A percentile compares a stretch with the other conserved stretches of the same genome.
phyloP scores from a whole-genome alignment of 2,113 vertebrate genomes.

The Piaya cayana region DNA sequence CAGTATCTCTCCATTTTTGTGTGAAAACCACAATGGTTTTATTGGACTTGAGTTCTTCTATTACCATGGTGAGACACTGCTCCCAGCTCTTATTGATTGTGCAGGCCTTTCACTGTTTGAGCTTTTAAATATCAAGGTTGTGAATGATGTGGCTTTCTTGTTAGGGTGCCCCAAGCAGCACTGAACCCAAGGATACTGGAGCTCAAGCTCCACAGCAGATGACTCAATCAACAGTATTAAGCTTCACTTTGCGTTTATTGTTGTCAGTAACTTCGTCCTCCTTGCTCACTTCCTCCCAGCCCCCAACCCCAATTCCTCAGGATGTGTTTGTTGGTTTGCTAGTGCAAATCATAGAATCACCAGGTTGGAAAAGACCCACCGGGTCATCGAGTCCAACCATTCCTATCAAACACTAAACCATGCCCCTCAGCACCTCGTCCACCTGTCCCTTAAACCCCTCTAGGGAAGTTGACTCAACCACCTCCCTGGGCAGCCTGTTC shows the following conservation, averaged over 20 bases:
- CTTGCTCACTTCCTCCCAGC: background rate
- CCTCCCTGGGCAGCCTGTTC: too few relatives aligned
- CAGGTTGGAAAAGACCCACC: too few relatives aligned
- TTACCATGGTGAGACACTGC: background rate
- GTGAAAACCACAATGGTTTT: background rate
- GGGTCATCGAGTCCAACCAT: too few relatives aligned
- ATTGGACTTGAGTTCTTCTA: background rate
- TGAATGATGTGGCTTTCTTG: background rate
- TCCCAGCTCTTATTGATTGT: background rate
- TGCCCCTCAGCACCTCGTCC: too few relatives aligned
- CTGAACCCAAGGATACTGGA: background rate
- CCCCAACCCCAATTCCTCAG: background rate
- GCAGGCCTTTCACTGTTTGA: background rate
- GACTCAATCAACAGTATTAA: background rate
- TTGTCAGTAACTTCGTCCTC: background rate
- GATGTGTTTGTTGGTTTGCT: background rate
- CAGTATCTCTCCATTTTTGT: background rate
- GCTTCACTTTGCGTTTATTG: background rate
- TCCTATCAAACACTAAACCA: too few relatives aligned
- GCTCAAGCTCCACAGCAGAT: background rate
- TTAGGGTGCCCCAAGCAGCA: background rate
- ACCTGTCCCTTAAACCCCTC: too few relatives aligned
- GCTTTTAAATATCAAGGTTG: background rate
- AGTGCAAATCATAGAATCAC: too few relatives aligned
- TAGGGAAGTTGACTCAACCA: too few relatives aligned